These are phyloP conservation scores for Gopherus evgoodei DNA, from an alignment of 2,113 vertebrate species.

Conservation along the genomic window DNA sequence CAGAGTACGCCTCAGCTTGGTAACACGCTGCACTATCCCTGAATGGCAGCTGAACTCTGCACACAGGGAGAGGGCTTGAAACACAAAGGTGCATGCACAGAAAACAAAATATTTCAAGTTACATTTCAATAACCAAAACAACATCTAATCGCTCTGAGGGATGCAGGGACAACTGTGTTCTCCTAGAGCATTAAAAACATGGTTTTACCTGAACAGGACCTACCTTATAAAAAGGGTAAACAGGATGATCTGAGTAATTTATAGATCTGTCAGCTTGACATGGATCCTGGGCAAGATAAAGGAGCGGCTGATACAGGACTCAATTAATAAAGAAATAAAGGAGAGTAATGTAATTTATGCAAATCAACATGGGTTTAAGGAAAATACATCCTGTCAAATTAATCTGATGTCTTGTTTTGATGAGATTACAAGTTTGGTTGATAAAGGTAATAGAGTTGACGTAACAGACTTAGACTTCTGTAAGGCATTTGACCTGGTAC, in stretches of 20 bases:
- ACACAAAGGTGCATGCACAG: background rate
- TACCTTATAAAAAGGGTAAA: too few relatives aligned
- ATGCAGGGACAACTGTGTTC: background rate
- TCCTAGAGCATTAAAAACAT: background rate
- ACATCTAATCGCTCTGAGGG: background rate
- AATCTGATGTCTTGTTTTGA: background rate
- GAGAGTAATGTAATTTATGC: too few relatives aligned
- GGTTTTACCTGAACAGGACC: background rate
- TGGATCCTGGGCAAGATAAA: too few relatives aligned
- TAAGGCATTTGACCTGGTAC: too few relatives aligned
- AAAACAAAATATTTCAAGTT: background rate
- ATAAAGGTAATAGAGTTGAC: background rate
- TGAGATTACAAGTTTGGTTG: background rate
- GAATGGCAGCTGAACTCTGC: rapidly evolving
- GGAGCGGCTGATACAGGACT: too few relatives aligned
- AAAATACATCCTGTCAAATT: background rate
- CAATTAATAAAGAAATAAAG: too few relatives aligned
- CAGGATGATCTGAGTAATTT: too few relatives aligned
- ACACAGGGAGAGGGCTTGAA: rapidly evolving
- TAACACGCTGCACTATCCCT: background rate
- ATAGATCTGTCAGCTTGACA: too few relatives aligned
- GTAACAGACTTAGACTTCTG: background rate
- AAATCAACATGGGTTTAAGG: too few relatives aligned
- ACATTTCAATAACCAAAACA: background rate
- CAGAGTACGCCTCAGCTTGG: rapidly evolving